Conservation (phyloP, 1,140 invertebrate species). For the Thaumatotibia leucotreta region DNA sequence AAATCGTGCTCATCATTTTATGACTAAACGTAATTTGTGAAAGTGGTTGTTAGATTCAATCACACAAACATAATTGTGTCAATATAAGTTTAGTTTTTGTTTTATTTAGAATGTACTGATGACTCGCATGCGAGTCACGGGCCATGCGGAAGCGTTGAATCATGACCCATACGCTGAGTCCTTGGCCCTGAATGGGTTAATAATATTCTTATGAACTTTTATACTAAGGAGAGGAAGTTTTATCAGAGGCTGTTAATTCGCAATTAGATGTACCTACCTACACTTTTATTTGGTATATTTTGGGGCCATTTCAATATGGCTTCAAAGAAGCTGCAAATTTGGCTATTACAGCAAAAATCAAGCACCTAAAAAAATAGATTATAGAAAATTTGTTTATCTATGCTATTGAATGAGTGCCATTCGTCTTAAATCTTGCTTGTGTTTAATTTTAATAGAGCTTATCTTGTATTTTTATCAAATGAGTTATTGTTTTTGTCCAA, state of each 20-base stretch:
- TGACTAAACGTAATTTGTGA: too few relatives aligned
- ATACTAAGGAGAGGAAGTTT: not conserved
- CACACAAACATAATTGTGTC: too few relatives aligned
- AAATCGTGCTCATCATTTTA: too few relatives aligned
- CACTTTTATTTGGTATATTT: not conserved
- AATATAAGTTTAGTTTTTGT: too few relatives aligned
- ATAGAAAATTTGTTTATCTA: not conserved
- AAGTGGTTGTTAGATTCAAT: too few relatives aligned
- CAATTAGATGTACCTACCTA: not conserved
- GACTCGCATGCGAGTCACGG: too few relatives aligned
- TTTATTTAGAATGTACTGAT: too few relatives aligned
- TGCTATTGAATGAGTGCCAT: slow-evolving; percentile 10
- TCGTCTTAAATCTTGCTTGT: slow-evolving; percentile 27
- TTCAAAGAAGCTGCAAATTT: not conserved
- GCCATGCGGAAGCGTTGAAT: too few relatives aligned
- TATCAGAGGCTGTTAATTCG: not conserved
- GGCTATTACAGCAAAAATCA: not conserved
- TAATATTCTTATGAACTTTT: not conserved
- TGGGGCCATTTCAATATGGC: too few relatives aligned
- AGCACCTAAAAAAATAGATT: not conserved
- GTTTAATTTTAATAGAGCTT: slow-evolving; percentile 19
- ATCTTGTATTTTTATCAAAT: slow-evolving; percentile 9
- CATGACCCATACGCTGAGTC: too few relatives aligned
- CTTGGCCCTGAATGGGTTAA: too few relatives aligned
- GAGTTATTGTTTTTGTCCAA: slow-evolving; percentile 24